Evolutionary conservation across 2,113 vertebrate species (phyloP), one percentile per base, ranked within the genome.

Genomic region (Chinchilla lanigera): DNA sequence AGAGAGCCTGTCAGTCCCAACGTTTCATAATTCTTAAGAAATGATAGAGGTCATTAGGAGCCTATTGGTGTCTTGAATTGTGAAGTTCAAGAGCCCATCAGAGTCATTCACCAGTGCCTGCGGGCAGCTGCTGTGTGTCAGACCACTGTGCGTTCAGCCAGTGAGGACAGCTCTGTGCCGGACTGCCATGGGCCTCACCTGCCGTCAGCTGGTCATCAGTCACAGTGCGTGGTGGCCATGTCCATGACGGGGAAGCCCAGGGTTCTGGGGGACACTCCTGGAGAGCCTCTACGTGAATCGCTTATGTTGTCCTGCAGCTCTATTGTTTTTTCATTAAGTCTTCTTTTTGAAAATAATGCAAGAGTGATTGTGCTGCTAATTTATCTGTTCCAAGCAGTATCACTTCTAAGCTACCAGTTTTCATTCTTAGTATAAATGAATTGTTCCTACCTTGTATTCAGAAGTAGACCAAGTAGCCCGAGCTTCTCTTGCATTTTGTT

Each of bases 11-110:
- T 83, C 30, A 56, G 35, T 50, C 22, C 67, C 22, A n/a, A 5
- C 8, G 12, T 56, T 69, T 88, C 30, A 30, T 90, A 77, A 75
- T 71, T 67, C 99, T 98, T 98, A 98, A 98, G 99, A 99, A 99
- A 99, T 99, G 99, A 99, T 99, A 98, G 80, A 97, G 97, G 88
- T 98, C 97, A 97, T 94, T 93, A 98, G 96, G 96, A 98, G 93
- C 94, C 41, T 33, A 5, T 26, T 4, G 5, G n/a, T 58, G 3
- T 73, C 50, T 75, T 63, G 54, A 73, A 60, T 7, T 12, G 10
- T 73, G 26, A 33, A 41, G 80, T 2, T 0, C 47, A 60, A 10
- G 44, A 90, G 11, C 52, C 83, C 47, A 0, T 89, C n/a, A 80
- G 26, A 61, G 17, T 63, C 60, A 16, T 69, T 78, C 71, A 22